These are phyloP conservation scores for Pica pica DNA, from an alignment of 2,113 vertebrate species.

Conservation along the genomic window DNA sequence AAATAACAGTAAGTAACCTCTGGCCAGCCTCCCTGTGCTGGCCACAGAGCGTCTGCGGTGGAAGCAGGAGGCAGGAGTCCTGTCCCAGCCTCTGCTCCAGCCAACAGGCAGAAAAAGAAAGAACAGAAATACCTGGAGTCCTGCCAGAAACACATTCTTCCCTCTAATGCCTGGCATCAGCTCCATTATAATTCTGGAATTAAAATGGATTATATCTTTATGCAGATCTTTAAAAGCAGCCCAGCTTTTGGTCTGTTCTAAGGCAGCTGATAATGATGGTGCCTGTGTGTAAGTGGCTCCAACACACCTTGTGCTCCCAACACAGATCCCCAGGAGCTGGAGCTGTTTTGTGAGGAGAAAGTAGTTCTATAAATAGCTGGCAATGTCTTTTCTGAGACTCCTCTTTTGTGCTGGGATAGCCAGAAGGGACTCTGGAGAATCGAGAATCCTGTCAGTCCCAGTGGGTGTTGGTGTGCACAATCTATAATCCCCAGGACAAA, in stretches of 20 bases:
- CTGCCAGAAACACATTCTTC: conserved; percentile 10
- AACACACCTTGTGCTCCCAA: neutral
- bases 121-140: neutral
- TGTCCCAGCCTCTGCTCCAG: neutral
- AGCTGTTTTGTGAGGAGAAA: neutral
- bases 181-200: neutral
- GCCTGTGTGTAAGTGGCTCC: neutral
- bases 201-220: neutral
- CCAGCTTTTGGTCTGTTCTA: neutral
- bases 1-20: neutral
- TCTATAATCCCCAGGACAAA: conserved; percentile 3
- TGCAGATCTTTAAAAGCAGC: neutral
- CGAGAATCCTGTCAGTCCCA: neutral
- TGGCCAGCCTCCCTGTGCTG: neutral
- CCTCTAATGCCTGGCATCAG: conserved; percentile 1
- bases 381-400: neutral
- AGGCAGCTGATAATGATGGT: neutral
- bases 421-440: conserved; percentile 7
- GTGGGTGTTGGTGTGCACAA: neutral
- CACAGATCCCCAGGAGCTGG: neutral
- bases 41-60: rapidly evolving
- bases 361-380: neutral
- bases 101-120: neutral
- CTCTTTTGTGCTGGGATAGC: conserved; percentile 4
- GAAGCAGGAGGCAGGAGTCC: neutral